phyloP scores from a whole-genome alignment of 2,113 vertebrate species.

The Phyllostomus discolor region DNA sequence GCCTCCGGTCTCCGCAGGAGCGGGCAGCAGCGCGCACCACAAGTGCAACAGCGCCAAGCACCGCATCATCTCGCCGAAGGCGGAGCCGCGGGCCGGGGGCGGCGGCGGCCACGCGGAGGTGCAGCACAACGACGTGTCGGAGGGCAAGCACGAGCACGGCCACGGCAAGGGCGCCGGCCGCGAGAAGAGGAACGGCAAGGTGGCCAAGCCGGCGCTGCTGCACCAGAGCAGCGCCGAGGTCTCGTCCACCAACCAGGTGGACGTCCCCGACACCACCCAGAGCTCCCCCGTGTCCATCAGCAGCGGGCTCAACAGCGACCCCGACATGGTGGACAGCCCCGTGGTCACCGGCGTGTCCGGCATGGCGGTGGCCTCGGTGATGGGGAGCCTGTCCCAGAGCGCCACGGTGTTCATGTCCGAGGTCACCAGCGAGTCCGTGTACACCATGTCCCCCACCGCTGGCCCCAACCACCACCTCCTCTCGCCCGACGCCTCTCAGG shows the following conservation, averaged over 20 bases:
- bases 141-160: constrained; percentile 95
- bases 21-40: constrained; percentile 98
- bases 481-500: constrained; percentile 91
- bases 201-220: constrained; percentile 93
- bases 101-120: constrained; percentile 95
- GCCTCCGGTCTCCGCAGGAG: constrained; percentile 81
- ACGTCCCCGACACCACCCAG: constrained; percentile 98
- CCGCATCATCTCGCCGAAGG: constrained; percentile 99
- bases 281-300: constrained; percentile 99
- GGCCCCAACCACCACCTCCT: constrained; percentile 95
- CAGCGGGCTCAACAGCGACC: constrained; percentile 97
- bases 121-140: constrained; percentile 98
- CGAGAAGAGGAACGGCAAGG: constrained; percentile 98
- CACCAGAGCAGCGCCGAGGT: constrained; percentile 99
- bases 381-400: constrained; percentile 94
- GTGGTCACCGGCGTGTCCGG: constrained; percentile 95
- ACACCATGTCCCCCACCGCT: constrained; percentile 95
- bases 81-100: constrained; percentile 92
- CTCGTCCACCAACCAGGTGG: constrained; percentile 98
- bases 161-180: constrained; percentile 87
- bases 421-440: constrained; percentile 94
- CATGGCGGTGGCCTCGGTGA: constrained; percentile 93
- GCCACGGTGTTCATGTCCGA: constrained; percentile 98
- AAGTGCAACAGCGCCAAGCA: constrained; percentile 99
- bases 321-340: constrained; percentile 95